Evolutionary conservation across 2,888 invertebrate species (phyloP).

Genomic region (Eumacrocentrus americanus): DNA sequence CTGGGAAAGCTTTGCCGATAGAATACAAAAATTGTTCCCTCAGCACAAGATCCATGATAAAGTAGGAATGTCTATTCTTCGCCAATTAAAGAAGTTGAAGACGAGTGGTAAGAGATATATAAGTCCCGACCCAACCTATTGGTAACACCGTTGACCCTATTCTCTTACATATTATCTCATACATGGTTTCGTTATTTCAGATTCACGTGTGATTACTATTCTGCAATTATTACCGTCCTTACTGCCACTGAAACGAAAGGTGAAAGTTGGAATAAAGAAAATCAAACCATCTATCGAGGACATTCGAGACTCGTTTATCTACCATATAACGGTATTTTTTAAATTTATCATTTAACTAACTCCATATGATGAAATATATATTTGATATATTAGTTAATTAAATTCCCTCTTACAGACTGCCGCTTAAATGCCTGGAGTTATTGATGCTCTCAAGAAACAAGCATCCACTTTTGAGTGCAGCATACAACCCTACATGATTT

Average conservation of each 20-base stretch:
- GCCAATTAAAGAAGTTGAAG: background rate
- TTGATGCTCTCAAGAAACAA: background rate
- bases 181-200: background rate
- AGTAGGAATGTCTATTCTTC: background rate
- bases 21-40: background rate
- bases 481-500: conserved; percentile 15
- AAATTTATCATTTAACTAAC: too few relatives aligned
- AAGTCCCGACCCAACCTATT: background rate
- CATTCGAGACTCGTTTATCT: background rate
- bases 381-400: background rate
- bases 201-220: background rate
- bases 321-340: background rate
- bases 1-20: background rate
- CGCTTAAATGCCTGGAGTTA: background rate
- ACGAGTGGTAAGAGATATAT: too few relatives aligned
- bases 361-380: background rate
- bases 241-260: background rate
- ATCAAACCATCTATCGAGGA: background rate
- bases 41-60: background rate
- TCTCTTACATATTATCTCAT: background rate
- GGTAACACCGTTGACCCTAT: background rate
- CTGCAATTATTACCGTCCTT: background rate
- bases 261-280: background rate
- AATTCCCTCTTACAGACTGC: background rate
- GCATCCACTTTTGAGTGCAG: background rate